phyloP scores from a whole-genome alignment of 2,888 invertebrate species.

The Agrypnus murinus region DNA sequence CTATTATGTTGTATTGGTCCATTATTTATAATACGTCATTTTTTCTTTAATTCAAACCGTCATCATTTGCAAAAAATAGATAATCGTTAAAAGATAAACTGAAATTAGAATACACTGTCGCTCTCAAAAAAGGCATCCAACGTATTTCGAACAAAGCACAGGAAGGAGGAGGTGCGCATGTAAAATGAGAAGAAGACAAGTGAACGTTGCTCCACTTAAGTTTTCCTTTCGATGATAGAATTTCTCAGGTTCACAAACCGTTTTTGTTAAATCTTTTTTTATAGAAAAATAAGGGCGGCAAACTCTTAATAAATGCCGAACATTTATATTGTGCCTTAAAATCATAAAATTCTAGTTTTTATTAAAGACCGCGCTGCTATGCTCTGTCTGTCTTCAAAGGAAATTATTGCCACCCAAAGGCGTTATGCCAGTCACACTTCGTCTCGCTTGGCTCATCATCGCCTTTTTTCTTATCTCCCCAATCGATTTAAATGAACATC shows the following conservation, averaged over 20 bases:
- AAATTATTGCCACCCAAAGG: conserved; percentile 31
- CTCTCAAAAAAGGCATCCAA: conserved; percentile 62
- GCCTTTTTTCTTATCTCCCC: conserved; percentile 26
- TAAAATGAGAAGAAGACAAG: conserved; percentile 66
- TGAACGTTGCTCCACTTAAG: conserved; percentile 59
- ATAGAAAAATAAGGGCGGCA: no score
- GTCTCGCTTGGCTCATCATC: conserved; percentile 41
- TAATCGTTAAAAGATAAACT: conserved; percentile 60
- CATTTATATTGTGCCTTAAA: no score
- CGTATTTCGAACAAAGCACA: conserved; percentile 66
- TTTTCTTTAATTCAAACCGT: no score
- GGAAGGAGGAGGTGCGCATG: conserved; percentile 66
- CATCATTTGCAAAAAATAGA: conserved; percentile 26
- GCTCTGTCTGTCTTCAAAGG: background rate
- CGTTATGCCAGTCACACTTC: conserved; percentile 45
- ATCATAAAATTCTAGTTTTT: no score
- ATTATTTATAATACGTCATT: no score
- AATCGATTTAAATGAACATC: conserved; percentile 43
- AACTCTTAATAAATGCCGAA: no score
- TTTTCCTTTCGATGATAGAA: conserved; percentile 48
- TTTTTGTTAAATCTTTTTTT: conserved; percentile 38
- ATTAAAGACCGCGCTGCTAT: no score
- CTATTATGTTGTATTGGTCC: no score
- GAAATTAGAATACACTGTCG: conserved; percentile 62
- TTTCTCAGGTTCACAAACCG: conserved; percentile 46